These are phyloP conservation scores for Montipora capricornis DNA, from an alignment of 64 coral and sea anemone genomes.

Conservation along the genomic window DNA sequence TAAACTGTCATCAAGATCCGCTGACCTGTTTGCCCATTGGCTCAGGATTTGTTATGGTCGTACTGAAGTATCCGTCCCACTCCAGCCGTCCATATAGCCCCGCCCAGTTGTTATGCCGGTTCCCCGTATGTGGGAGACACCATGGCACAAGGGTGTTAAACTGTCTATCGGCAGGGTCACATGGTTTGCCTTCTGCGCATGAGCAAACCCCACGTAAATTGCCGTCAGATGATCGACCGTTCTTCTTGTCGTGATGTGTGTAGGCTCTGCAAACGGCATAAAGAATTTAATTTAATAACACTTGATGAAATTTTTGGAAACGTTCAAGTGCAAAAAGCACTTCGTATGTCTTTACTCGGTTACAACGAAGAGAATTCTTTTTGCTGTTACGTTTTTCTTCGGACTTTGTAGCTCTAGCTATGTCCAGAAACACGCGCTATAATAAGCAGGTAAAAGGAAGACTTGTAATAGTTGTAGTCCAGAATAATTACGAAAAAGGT, in stretches of 20 bases:
- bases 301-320: no score
- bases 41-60: conserved; percentile 97
- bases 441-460: no score
- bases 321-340: neutral
- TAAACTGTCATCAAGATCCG: neutral
- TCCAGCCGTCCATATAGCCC: conserved; percentile 95
- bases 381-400: no score
- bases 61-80: conserved; percentile 98
- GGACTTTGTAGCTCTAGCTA: no score
- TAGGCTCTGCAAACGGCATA: conserved; percentile 65
- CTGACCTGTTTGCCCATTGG: conserved; percentile 99
- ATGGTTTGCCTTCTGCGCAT: conserved; percentile 86
- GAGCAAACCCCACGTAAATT: conserved; percentile 89
- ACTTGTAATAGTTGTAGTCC: no score
- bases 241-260: conserved; percentile 93
- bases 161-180: conserved; percentile 93
- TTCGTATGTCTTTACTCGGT: no score
- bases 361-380: no score
- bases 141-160: conserved; percentile 93
- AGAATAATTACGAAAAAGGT: no score
- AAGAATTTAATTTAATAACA: no score
- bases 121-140: conserved; percentile 98
- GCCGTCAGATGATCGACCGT: conserved; percentile 77
- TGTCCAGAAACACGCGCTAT: no score
- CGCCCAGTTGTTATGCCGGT: conserved; percentile 98